Percentiles rank a stretch among this genome's conserved stretches.
phyloP scores from a whole-genome alignment of 30 jellyfish, hydroid and myxozoan species.

The Hydractinia echinata region DNA sequence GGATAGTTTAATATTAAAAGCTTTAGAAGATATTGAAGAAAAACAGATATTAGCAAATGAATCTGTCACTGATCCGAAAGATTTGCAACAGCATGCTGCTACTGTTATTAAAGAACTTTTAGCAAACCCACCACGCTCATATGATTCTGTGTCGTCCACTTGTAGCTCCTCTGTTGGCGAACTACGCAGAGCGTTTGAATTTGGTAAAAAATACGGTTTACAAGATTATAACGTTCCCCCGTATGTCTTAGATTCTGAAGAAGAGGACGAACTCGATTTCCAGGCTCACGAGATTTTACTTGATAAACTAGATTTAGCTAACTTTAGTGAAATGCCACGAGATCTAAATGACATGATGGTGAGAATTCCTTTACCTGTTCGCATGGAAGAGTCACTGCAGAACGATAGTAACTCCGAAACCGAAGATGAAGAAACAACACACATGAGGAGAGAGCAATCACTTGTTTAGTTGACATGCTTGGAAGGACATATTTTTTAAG shows the following conservation, averaged over 20 bases:
- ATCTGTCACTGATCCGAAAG: conserved; percentile 2
- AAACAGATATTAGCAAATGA: conserved; percentile 13
- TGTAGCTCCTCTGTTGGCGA: conserved; percentile 89
- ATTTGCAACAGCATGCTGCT: conserved; percentile 21
- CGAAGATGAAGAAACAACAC: conserved; percentile 2
- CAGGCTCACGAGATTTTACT: conserved; percentile 26
- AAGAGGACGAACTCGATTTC: conserved; percentile 16
- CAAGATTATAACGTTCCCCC: conserved; percentile 62
- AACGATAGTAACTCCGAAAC: background rate
- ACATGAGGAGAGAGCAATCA: conserved; percentile 16
- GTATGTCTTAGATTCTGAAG: background rate
- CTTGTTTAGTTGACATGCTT: background rate
- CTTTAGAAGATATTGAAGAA: conserved; percentile 34
- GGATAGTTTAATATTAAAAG: conserved; percentile 14
- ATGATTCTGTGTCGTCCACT: conserved; percentile 84
- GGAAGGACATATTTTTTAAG: too few relatives aligned
- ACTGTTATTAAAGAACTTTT: conserved; percentile 10
- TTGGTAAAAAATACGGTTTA: conserved; percentile 73
- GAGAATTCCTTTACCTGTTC: conserved; percentile 24
- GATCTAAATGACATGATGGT: conserved; percentile 25
- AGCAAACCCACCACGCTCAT: conserved; percentile 64
- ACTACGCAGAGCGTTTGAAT: conserved; percentile 81
- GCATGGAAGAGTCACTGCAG: background rate
- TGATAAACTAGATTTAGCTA: background rate
- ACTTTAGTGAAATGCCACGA: conserved; percentile 26